Evolutionary conservation across 2,888 invertebrate species (phyloP), one percentile per base, ranked within the genome.

Genomic region (Melieria crassipennis): DNA sequence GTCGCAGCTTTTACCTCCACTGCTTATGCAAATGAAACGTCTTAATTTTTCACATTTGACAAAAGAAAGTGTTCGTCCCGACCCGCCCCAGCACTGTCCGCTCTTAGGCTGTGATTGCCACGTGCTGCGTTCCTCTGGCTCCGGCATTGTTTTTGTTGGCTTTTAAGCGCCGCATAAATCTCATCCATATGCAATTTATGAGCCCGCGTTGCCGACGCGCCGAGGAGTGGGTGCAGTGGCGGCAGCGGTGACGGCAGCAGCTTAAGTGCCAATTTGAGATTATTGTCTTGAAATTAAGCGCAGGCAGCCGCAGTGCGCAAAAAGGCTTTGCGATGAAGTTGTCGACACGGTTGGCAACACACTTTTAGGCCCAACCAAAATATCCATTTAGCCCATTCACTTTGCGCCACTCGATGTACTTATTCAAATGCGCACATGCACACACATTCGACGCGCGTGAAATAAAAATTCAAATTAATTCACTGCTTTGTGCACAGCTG

Each of bases 391-490:
- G 48, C 13, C 60, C 46, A n/a, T 57, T 57, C 11, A 30, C 42
- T 65, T 55, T 11, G 13, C 6, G 58, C n/a, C 30, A 30, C 30
- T 30, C 30, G 30, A 52, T 52, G 13, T 13, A 13, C 52, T 6
- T 13, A 52, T 13, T 52, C 52, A 52, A 52, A 7, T 13, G 13
- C 52, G 13, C 52, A 52, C 52, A 52, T 13, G 9, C 9, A 52
- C 52, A 13, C 6, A 9, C 52, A n/a, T 13, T n/a, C 52, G 13
- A 13, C 52, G 52, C 52, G 52, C 52, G n/a, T n/a, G 9, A 30
- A 58, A 60, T 60, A 67, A 60, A 81, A 81, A 81, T 81, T 81
- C 81, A 82, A 81, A 81, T 81, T 81, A 81, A 81, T 82, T 81
- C 81, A 81, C 81, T 81, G 30, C 30, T 30, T 48, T 67, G 81